A percentile compares a stretch with the other conserved stretches of the same genome.
Conservation (phyloP, 2,888 invertebrate species). For the Eupithecia tripunctaria region DNA sequence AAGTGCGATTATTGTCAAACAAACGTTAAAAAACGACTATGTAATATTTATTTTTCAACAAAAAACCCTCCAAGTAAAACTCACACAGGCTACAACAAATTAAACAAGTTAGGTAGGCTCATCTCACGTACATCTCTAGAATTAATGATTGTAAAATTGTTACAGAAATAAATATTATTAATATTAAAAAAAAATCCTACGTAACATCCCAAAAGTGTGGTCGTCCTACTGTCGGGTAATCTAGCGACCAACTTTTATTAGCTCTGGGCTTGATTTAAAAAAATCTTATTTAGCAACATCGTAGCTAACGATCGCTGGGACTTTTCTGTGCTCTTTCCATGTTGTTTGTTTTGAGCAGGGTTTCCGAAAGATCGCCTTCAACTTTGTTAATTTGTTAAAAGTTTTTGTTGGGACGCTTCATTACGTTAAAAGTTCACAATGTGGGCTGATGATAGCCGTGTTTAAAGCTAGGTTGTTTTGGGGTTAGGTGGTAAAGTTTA, state of each 20-base stretch:
- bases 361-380: slow-evolving; percentile 16
- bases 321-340: slow-evolving; percentile 24
- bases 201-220: slow-evolving; percentile 5
- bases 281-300: slow-evolving; percentile 39
- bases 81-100: background rate
- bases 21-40: no score
- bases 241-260: slow-evolving; percentile 43
- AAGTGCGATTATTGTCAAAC: no score
- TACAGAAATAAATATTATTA: no score
- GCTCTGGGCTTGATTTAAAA: slow-evolving; percentile 41
- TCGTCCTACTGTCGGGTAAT: slow-evolving; percentile 38
- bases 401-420: slow-evolving; percentile 11
- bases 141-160: no score
- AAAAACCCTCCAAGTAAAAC: background rate
- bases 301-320: slow-evolving; percentile 33
- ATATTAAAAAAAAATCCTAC: no score
- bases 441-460: background rate
- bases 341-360: slow-evolving; percentile 25
- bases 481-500: no score
- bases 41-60: background rate
- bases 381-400: slow-evolving; percentile 24
- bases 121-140: no score
- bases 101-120: slow-evolving; percentile 1
- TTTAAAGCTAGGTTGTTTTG: background rate
- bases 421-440: background rate